These are phyloP conservation scores for Macrosteles quadrilineatus DNA, from an alignment of 1,140 invertebrate species.

Conservation along the genomic window DNA sequence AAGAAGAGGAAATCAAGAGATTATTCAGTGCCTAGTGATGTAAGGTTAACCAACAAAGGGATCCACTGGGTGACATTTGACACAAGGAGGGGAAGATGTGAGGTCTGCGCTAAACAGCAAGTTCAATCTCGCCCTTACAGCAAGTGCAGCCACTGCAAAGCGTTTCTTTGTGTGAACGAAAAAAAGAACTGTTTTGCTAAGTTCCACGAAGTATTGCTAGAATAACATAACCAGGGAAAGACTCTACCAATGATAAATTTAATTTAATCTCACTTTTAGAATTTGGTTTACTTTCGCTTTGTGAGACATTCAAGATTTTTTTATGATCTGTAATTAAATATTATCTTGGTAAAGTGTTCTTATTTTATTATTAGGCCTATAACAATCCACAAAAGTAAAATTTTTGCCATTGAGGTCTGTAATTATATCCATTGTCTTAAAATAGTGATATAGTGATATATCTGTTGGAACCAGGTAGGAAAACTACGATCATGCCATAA, in stretches of 20 bases:
- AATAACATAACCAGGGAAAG: conserved; percentile 28
- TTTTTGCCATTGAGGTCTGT: too few relatives aligned
- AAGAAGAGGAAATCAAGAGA: conserved; percentile 29
- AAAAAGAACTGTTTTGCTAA: conserved; percentile 49
- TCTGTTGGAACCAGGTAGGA: too few relatives aligned
- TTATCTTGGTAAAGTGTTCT: neutral
- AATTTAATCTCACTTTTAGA: conserved; percentile 9
- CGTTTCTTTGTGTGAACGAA: conserved; percentile 47
- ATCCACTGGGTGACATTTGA: conserved; percentile 47
- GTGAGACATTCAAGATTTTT: neutral
- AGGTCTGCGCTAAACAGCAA: conserved; percentile 46
- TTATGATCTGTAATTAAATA: neutral
- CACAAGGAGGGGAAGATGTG: conserved; percentile 46
- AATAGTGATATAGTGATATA: too few relatives aligned
- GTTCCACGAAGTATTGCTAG: conserved; percentile 41
- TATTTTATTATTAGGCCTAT: neutral
- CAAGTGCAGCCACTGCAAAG: conserved; percentile 46
- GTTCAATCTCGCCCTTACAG: conserved; percentile 47
- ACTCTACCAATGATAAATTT: conserved; percentile 32
- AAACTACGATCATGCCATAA: conserved; percentile 1
- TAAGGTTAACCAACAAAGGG: conserved; percentile 47
- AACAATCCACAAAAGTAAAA: too few relatives aligned
- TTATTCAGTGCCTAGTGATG: conserved; percentile 46
- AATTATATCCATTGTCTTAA: too few relatives aligned
- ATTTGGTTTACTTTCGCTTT: neutral